Evolutionary conservation across 2,797 vertebrate genomes (phyloP).

Genomic region (Gadopsis marmoratus): DNA sequence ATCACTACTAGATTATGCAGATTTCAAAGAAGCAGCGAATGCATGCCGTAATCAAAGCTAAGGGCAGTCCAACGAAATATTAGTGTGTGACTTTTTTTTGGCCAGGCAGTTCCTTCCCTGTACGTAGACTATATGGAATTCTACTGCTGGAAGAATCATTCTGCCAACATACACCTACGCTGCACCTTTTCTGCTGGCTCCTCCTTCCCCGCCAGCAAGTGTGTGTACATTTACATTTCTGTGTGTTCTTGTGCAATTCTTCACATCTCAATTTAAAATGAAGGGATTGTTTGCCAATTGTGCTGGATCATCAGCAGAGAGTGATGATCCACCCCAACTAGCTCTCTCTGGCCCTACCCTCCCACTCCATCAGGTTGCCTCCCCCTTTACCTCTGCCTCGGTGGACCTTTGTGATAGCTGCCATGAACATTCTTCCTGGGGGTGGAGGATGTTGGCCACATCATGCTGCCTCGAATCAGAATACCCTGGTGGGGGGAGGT

Average conservation of each 20-base stretch:
- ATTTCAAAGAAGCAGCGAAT: constrained; percentile 81
- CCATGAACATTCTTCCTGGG: constrained; percentile 15
- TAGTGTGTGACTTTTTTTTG: too few relatives aligned
- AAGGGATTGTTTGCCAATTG: constrained; percentile 26
- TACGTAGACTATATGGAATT: too few relatives aligned
- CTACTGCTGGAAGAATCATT: background rate
- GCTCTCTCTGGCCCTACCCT: background rate
- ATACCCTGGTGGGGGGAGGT: constrained; percentile 20
- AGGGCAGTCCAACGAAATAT: too few relatives aligned
- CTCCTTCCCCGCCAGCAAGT: background rate
- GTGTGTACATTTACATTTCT: background rate
- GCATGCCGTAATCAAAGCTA: too few relatives aligned
- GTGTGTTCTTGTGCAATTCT: constrained; percentile 14
- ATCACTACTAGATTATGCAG: constrained; percentile 77
- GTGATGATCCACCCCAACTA: constrained; percentile 15
- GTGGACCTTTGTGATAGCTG: constrained; percentile 25
- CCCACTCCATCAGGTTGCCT: constrained; percentile 5
- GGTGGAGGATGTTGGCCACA: constrained; percentile 12
- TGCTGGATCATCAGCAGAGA: constrained; percentile 45
- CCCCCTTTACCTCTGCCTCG: constrained; percentile 19
- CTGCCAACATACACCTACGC: background rate
- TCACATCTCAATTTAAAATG: constrained; percentile 43
- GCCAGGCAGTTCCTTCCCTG: too few relatives aligned
- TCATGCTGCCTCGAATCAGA: constrained; percentile 27
- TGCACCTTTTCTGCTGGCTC: background rate